Evolutionary conservation across 2,113 vertebrate genomes (phyloP), one percentile per base, ranked within the genome.

Genomic region (Microcebus griseorufus): DNA sequence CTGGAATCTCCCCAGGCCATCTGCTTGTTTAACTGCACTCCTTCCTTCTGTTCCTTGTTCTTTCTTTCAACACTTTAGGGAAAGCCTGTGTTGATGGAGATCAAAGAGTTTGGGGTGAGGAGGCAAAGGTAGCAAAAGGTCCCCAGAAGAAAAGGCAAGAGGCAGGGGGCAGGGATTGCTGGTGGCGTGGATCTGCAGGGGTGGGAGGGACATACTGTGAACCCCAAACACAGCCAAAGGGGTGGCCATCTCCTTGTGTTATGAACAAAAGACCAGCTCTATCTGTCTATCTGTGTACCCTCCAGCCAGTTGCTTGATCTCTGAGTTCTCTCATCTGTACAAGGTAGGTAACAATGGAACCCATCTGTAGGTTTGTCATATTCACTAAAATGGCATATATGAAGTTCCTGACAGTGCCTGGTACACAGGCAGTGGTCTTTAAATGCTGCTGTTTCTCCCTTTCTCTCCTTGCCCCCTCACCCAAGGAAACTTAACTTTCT

Each of bases 121-220:
- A 89, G 42, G n/a, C 39, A 32, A 39, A 39, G 60, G 9, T 5
- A 62, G 55, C 18, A 73, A 53, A 88, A 62, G 27, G 17, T 64
- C 62, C 20, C 42, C 4, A 60, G n/a, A 16, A 84, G 67, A 90
- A 23, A 79, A 69, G n/a, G 37, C 10, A 58, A 58, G 20, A 13
- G 17, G 70, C 29, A 70, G 42, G 7, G 10, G n/a, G 29, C 51
- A 85, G 58, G 25, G 37, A 22, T 12, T 37, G n/a, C n/a, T 7
- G 13, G n/a, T 32, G 64, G 6, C 14, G 3, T 0, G 1, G 23
- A 55, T 3, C 1, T 6, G 42, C 5, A 3, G 42, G 20, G 37
- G 67, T 45, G 78, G 39, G 51, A 53, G 84, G 83, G 51, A 51
- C 27, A 10, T 29, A 16, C 23, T 70, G 20, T 84, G 53, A 16